phyloP scores from a whole-genome alignment of 2,888 invertebrate genomes.

The Hipparchia sbordonii region DNA sequence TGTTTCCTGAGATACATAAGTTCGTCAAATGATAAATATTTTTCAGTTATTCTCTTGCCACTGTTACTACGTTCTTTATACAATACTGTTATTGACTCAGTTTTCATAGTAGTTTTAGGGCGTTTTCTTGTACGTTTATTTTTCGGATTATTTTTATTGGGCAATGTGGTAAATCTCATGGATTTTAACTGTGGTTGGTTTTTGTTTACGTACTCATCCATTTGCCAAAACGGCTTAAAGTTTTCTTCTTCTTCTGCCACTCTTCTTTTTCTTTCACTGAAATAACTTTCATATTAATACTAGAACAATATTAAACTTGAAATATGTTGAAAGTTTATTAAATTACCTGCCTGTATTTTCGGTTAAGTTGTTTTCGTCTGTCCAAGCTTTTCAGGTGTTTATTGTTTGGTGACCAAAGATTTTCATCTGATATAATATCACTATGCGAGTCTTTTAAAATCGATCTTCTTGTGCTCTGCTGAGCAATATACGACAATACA shows the following conservation, averaged over 20 bases:
- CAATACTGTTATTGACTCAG: slow-evolving; percentile 66
- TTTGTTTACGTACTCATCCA: slow-evolving; percentile 53
- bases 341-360: slow-evolving; percentile 52
- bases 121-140: slow-evolving; percentile 41
- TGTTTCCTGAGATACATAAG: slow-evolving; percentile 69
- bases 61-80: slow-evolving; percentile 43
- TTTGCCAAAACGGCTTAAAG: slow-evolving; percentile 67
- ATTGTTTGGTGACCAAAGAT: slow-evolving; percentile 1
- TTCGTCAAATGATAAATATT: slow-evolving; percentile 75
- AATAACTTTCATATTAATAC: slow-evolving; percentile 49
- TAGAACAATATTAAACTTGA: slow-evolving; percentile 8
- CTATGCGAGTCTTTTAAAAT: not conserved
- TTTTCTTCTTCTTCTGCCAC: slow-evolving; percentile 50
- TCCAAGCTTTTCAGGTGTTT: slow-evolving; percentile 27
- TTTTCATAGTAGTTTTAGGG: slow-evolving; percentile 45
- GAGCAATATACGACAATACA: slow-evolving; percentile 4
- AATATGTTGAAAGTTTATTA: slow-evolving; percentile 3
- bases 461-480: not conserved
- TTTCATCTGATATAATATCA: not conserved
- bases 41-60: slow-evolving; percentile 57
- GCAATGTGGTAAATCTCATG: slow-evolving; percentile 65
- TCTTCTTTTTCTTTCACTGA: slow-evolving; percentile 58
- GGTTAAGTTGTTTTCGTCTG: slow-evolving; percentile 42
- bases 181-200: slow-evolving; percentile 55
- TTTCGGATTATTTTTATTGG: slow-evolving; percentile 45